These are phyloP conservation scores for Heliothis subflexa DNA, from an alignment of 1,140 invertebrate genomes.

Conservation along the genomic window DNA sequence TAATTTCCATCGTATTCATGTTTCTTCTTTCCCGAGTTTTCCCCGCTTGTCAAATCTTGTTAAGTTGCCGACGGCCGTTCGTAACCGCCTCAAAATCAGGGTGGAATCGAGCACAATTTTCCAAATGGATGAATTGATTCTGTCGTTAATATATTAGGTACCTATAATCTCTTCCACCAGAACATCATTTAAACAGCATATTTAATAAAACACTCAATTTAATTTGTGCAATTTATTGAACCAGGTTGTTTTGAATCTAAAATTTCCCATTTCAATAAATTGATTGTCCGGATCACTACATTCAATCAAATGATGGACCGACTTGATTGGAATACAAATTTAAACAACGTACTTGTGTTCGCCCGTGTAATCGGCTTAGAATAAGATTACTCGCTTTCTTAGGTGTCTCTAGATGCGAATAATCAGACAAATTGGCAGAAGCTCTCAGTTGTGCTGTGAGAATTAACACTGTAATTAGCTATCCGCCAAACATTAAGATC, in stretches of 20 bases:
- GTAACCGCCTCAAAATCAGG: not conserved
- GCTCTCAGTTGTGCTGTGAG: not conserved
- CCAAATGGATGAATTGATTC: not conserved
- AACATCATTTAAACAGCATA: not conserved
- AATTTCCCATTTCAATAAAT: conserved; percentile 12
- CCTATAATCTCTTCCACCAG: no score
- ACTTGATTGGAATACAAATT: conserved; percentile 33
- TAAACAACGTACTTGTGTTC: conserved; percentile 26
- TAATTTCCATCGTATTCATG: conserved; percentile 30
- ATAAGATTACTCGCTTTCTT: conserved; percentile 16
- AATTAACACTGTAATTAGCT: not conserved
- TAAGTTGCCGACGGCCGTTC: conserved; percentile 3
- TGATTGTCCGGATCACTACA: conserved; percentile 23
- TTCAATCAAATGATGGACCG: conserved; percentile 12
- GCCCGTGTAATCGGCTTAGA: conserved; percentile 25
- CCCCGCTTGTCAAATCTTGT: conserved; percentile 12
- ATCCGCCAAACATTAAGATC: not conserved
- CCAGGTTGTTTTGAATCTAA: not conserved
- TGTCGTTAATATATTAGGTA: no score
- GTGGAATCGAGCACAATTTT: not conserved
- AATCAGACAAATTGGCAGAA: not conserved
- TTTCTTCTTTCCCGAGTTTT: conserved; percentile 15
- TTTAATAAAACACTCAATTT: not conserved
- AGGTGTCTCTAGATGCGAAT: conserved; percentile 1
- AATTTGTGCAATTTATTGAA: not conserved